A percentile compares a stretch with the other conserved stretches of the same genome.
These are phyloP conservation scores for Aphaenogaster ashmeadi DNA, from an alignment of 1,140 invertebrate genomes.

Conservation along the genomic window DNA sequence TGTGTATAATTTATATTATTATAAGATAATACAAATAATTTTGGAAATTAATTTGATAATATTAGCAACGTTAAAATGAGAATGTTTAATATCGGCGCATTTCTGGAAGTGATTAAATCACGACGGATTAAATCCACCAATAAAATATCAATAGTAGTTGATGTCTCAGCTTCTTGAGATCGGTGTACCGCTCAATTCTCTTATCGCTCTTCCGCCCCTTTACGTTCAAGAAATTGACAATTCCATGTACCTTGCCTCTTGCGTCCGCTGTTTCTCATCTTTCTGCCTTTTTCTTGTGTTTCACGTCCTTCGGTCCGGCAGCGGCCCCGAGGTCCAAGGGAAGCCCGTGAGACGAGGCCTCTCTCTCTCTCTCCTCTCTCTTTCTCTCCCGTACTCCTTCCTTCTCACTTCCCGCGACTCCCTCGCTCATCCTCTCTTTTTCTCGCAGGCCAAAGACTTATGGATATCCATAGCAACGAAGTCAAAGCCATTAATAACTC, in stretches of 20 bases:
- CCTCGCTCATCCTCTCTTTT: slow-evolving; percentile 46
- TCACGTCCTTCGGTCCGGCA: slow-evolving; percentile 75
- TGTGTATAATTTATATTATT: not conserved
- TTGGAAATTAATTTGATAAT: not conserved
- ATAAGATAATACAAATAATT: not conserved
- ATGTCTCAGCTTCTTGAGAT: not conserved
- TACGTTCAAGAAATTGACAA: slow-evolving; percentile 69
- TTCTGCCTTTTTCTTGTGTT: slow-evolving; percentile 77
- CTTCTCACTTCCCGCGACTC: slow-evolving; percentile 62
- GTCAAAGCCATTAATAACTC: slow-evolving; percentile 88
- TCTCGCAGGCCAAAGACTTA: slow-evolving; percentile 85
- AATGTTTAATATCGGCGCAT: not conserved
- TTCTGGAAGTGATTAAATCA: slow-evolving; percentile 20
- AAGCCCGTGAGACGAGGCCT: slow-evolving; percentile 66
- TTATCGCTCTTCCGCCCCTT: slow-evolving; percentile 25
- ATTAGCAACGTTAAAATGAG: not conserved
- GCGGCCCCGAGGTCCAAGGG: slow-evolving; percentile 70
- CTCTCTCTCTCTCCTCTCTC: slow-evolving; percentile 49
- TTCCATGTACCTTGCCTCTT: slow-evolving; percentile 58
- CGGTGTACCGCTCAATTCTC: slow-evolving; percentile 29
- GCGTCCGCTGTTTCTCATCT: slow-evolving; percentile 66
- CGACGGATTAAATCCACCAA: slow-evolving; percentile 31
- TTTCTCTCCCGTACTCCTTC: slow-evolving; percentile 21
- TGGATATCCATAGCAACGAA: slow-evolving; percentile 88
- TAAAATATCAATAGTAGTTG: not conserved